A percentile compares a stretch with the other conserved stretches of the same genome.
phyloP scores from a whole-genome alignment of 2,888 invertebrate species.

The Idaea biselata region DNA sequence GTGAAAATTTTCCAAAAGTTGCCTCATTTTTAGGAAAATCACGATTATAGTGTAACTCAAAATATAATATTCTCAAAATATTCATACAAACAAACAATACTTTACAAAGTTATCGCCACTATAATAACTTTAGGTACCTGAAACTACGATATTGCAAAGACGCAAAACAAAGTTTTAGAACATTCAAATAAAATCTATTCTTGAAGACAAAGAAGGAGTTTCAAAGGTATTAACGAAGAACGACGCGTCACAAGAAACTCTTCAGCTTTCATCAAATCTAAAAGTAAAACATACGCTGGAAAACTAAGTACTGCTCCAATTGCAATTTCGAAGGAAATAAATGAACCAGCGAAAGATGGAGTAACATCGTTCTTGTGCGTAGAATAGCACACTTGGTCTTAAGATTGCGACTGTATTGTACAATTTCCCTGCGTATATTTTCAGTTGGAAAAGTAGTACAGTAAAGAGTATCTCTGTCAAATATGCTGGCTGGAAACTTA shows the following conservation, averaged over 20 bases:
- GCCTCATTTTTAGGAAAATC: too few relatives aligned
- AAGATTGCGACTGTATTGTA: neutral
- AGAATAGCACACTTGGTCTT: neutral
- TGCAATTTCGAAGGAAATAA: neutral
- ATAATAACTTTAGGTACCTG: too few relatives aligned
- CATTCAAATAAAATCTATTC: neutral
- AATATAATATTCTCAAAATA: too few relatives aligned
- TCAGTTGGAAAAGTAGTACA: too few relatives aligned
- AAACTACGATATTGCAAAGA: too few relatives aligned
- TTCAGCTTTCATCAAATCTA: conserved; percentile 1
- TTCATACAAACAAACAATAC: too few relatives aligned
- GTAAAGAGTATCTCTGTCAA: too few relatives aligned
- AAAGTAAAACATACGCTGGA: neutral
- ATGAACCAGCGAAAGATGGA: neutral
- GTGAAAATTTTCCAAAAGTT: too few relatives aligned
- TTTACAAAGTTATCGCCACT: too few relatives aligned
- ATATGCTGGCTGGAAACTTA: too few relatives aligned
- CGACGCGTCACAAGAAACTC: neutral
- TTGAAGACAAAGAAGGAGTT: neutral
- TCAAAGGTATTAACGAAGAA: neutral
- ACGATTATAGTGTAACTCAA: too few relatives aligned
- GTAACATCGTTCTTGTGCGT: neutral
- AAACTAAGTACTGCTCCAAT: neutral
- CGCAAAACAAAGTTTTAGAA: too few relatives aligned
- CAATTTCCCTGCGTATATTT: neutral